Evolutionary conservation across 2,113 vertebrate species (phyloP), one percentile per base, ranked within the genome.

Genomic region (Sialia sialis): DNA sequence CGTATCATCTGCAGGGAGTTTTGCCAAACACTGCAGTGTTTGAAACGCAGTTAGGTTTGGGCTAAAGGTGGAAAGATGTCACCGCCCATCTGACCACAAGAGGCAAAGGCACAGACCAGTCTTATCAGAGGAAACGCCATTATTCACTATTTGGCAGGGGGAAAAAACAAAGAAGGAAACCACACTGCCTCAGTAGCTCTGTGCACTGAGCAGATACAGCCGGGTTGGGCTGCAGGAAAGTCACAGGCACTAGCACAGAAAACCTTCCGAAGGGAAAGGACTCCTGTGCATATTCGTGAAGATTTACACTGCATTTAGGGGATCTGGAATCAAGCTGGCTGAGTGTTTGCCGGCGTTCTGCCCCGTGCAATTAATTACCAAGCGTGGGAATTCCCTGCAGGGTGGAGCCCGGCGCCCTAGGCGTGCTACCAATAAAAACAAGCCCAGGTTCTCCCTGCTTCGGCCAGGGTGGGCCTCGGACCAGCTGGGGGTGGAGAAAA

Each of bases 331-430:
- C 10, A 10, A 27, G 68, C 36, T 46, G 5, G 77, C 3, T 54
- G 27, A n/a, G 4, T 32, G 32, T 52, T 93, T 60, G 63, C 84
- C 18, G 0, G 4, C 32, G 2, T 12, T 60, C 59, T 29, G 52
- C 3, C 0, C 32, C 16, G 30, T 1, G 70, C 77, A 51, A 56
- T 84, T 67, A 51, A 56, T 84, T 67, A 77, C 26, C 4, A 0
- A 18, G 79, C 11, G 62, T 92, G 87, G 93, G 92, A 96, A 97
- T 93, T 93, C 93, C 96, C 95, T 95, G 5, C 70, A 41, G 83
- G 96, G 85, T 30, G 93, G 74, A 93, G 90, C 63, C 39, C 38
- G 8, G 9, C 10, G 36, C 76, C 3, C 4, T 30, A 51, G 89
- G 75, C 51, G 79, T 43, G 87, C 80, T 29, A 58, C 21, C 32